Base-by-base conservation (phyloP, 1,140 invertebrate species). In the Thaumetopoea pityocampa region DNA sequence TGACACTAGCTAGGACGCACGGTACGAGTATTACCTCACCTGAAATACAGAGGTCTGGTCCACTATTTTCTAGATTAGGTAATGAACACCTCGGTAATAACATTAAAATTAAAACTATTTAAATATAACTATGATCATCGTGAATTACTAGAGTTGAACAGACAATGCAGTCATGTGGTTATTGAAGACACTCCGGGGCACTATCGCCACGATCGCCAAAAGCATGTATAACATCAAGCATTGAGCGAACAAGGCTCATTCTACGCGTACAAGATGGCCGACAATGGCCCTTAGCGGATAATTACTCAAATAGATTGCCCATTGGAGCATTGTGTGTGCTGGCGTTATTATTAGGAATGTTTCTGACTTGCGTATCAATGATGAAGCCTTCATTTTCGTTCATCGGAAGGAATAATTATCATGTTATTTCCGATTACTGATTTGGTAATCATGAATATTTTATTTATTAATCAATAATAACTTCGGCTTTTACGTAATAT, bases 251-350 rank as follows among this genome's bases (percentile, higher is more conserved):
- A 77, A 71, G 71, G 70, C 70, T 81, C 72, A 73, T 78, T 73
- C 66, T 61, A 63, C 67, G 61, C 63, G 68, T 56, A 65, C 79
- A 78, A 83, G 79, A 83, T 79, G 70, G 72, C 68, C 58, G 74
- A 79, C 77, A 79, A 81, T 80, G 69, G 79, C 74, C 74, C 77
- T 83, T 76, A 74, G 74, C 67, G 74, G 64, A 71, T 80, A 81
- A 83, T 83, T 83, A 83, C 74, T 83, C 79, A 81, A 80, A 83
- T 81, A 78, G 74, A 83, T 83, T 77, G 79, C 68, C 79, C 72
- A 81, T 81, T 79, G 68, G 72, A 67, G 74, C 62, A 76, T 83
- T 80, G 77, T 69, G 54, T 76, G 55, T 67, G 57, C 57, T 53
- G 47, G 29, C 51, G 44, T 65, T 66, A 72, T n/a, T 71, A 77